Evolutionary conservation across 2,113 vertebrate genomes (phyloP).

Genomic region (Fregetta grallaria): DNA sequence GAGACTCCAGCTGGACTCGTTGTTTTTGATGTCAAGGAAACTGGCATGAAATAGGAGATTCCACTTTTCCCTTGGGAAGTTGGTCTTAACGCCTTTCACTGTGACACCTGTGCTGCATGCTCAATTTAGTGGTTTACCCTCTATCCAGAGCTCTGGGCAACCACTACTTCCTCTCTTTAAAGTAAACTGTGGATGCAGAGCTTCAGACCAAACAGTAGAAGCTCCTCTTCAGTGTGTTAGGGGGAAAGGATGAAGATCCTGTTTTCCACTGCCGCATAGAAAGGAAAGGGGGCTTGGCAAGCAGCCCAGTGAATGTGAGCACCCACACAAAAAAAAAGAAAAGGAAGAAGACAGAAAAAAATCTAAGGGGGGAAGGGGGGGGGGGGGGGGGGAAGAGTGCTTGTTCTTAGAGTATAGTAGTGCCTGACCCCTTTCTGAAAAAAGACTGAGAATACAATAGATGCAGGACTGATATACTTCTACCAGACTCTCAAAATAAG

Average conservation of each 20-base stretch:
- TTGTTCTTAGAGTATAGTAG: not conserved
- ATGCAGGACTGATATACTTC: not conserved
- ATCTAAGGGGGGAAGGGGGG: accelerated
- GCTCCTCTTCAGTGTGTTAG: not conserved
- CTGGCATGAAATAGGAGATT: not conserved
- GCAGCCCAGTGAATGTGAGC: not conserved
- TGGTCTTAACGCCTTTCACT: not conserved
- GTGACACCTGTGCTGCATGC: not conserved
- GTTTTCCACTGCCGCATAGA: not conserved
- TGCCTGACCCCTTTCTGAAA: not conserved
- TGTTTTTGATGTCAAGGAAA: not conserved
- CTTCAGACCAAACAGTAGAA: not conserved
- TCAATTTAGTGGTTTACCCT: not conserved
- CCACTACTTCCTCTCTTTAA: not conserved
- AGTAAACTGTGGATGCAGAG: not conserved
- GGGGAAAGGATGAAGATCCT: not conserved
- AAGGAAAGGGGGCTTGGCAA: not conserved
- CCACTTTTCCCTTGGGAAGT: not conserved
- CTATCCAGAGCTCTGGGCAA: not conserved
- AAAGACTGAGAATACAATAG: not conserved
- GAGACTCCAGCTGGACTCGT: not conserved
- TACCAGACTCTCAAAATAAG: not conserved
- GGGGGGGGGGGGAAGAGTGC: accelerated
- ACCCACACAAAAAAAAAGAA: not conserved
- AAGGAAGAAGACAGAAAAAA: not conserved